Conservation (phyloP, 2,888 invertebrate genomes). For the Marasmarcha lunaedactyla region DNA sequence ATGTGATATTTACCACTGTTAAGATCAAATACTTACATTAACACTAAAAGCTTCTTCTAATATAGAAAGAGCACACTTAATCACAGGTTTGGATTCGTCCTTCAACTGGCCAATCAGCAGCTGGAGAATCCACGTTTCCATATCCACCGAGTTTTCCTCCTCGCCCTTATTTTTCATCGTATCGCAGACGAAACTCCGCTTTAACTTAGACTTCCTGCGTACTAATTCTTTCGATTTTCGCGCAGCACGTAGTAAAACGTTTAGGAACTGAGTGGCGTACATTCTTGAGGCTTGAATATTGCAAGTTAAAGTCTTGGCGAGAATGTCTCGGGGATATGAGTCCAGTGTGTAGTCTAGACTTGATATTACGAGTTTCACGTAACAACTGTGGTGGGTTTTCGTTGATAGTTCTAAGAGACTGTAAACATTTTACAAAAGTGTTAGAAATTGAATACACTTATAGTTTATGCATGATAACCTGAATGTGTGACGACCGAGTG, state of each 20-base stretch:
- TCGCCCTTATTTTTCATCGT: constrained; percentile 38
- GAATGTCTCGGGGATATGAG: constrained; percentile 76
- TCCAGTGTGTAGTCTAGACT: constrained; percentile 89
- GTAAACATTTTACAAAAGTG: constrained; percentile 23
- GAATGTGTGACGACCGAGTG: too few species aligned
- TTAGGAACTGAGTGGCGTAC: constrained; percentile 92
- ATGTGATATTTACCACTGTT: too few species aligned
- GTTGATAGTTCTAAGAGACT: constrained; percentile 85
- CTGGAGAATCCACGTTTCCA: constrained; percentile 89
- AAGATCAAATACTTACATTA: constrained; percentile 74
- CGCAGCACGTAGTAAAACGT: constrained; percentile 84
- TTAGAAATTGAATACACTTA: too few species aligned
- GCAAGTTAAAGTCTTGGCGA: constrained; percentile 70
- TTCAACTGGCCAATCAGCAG: constrained; percentile 86
- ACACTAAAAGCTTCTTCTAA: constrained; percentile 95
- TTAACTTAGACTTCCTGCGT: constrained; percentile 48
- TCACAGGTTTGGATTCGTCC: constrained; percentile 85
- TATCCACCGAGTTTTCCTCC: constrained; percentile 59
- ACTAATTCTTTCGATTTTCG: constrained; percentile 52
- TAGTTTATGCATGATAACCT: too few species aligned
- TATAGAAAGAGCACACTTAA: constrained; percentile 82
- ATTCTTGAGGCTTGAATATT: constrained; percentile 71
- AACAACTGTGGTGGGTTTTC: constrained; percentile 89
- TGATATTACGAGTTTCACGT: constrained; percentile 93
- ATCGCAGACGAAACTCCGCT: constrained; percentile 40